Evolutionary conservation across 37 sponge, comb jelly and placozoan species (phyloP), one percentile per base, ranked within the genome.

Genomic region (Tethya wilhelma): DNA sequence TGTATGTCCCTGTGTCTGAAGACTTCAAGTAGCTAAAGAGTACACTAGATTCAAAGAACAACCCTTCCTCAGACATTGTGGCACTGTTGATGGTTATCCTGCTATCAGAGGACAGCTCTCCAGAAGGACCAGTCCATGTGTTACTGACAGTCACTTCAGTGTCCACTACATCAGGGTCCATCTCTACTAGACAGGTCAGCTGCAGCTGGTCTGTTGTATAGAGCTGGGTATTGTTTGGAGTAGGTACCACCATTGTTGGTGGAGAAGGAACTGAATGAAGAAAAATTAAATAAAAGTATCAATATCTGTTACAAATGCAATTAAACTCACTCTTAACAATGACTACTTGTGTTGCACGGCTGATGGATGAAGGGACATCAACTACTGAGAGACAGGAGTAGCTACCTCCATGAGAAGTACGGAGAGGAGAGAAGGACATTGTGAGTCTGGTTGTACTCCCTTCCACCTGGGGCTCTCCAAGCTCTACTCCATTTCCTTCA

Each of bases 161-260:
- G 56, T 75, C 62, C 4, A 59, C 75, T 12, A 25, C 75, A n/a
- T n/a, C n/a, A 22, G 60, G 75, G 26, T 34, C n/a, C 57, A 75
- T 40, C 36, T 37, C 75, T 58, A 36, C 38, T 20, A 59, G 30
- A 36, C 75, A 75, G 38, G 75, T 75, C 25, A 75, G 22, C 36
- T 30, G 29, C 39, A 75, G 62, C 9, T 25, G 56, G 11, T 29
- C 25, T 32, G 59, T 57, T 20, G 75, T 75, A 25, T 34, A 75
- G 41, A 75, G 60, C n/a, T 14, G 43, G 59, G 59, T 20, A 36
- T 12, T 7, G 12, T 29, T 22, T 6, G 75, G 75, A 32, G 38
- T 17, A 23, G 28, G 38, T 5, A 58, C 17, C 14, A 75, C 40
- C 8, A 7, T 31, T 4, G 59, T 41, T 20, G 40, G 58, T 19